Evolutionary conservation across 2,888 invertebrate genomes (phyloP), one percentile per base, ranked within the genome.

Genomic region (Leptinotarsa peninsularis): DNA sequence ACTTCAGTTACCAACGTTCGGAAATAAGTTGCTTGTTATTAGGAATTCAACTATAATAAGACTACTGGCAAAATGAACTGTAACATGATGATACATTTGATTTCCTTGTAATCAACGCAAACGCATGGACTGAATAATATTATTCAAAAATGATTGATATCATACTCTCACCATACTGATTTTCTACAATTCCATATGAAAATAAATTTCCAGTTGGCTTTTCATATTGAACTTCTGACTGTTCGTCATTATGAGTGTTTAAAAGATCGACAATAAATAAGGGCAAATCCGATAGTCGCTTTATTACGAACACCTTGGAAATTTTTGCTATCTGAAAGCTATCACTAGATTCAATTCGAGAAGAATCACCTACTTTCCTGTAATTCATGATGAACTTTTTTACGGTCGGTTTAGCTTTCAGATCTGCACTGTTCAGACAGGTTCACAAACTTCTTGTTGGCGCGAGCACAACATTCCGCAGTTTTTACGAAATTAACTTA

Each of bases 401-500:
- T 4, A 52, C 52, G 52, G 52, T 52, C 14, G 17, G 4, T 52
- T 52, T 1, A 15, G n/a, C 52, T 52, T 52, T n/a, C 52, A 17
- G 52, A 17, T 5, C 17, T 15, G n/a, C 43, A 27, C 17, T 10
- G 13, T 43, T 63, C 63, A 13, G n/a, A 43, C 5, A 63, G 3
- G 43, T 63, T 33, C n/a, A 43, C 5, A 33, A 63, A 27, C 33
- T 17, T 33, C 63, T 63, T 63, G 33, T 17, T 33, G 10, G 27
- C 17, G 3, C 2, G 43, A 33, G 33, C 4, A 4, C 4, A 33
- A 63, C n/a, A 43, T 63, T 63, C 43, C 13, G 43, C 33, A 56
- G 17, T 56, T 56, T 69, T n/a, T 14, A 21, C 43, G 7, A 43
- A 69, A 60, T 56, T 70, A 58, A 58, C 70, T 49, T 17, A 69